Base-by-base conservation (phyloP, 2,888 invertebrate species). In the Apoda limacodes region DNA sequence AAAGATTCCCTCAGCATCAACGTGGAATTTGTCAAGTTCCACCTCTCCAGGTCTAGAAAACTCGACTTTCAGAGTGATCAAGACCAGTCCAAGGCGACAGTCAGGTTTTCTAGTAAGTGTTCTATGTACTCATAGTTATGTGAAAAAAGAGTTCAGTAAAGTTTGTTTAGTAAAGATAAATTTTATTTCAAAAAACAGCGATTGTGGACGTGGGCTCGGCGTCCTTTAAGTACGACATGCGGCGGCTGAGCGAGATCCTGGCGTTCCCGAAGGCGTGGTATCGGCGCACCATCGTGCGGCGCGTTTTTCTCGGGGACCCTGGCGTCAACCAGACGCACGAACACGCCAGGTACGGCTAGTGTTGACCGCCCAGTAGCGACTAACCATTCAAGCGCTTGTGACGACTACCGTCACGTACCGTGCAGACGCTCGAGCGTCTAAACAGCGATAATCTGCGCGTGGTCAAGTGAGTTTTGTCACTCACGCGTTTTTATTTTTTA, bases 191-290 rank as follows among this genome's bases (percentile, higher is more conserved):
- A n/a, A n/a, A n/a, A n/a, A n/a, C 61, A 90, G 93, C 95, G 2
- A 94, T 97, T 45, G 89, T 95, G 52, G 96, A 97, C 72, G 94
- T 97, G 46, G 97, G 97, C 13, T 94, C 93, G 12, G 95, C 95
- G 6, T 94, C 93, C 13, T 98, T 99, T 71, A 97, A 98, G 61
- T 99, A 98, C 70, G 98, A 99, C 66, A 98, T 99, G 97, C 86
- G 98, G 19, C 86, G 98, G 1, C 74, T 99, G 40, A 93, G 95
- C 0, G 99, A 99, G 80, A 97, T 99, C 55, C 81, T 99, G 35
- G 96, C 97, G 0, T 98, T 99, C 65, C 98, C 98, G 0, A 96
- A 96, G 72, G 98, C 98, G 9, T 99, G 99, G 99, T 99, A 99
- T 70, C 83, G 98, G 2, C 86, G 95, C 21, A 93, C 93, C 45